These are phyloP conservation scores for Stenodema calcarata DNA, from an alignment of 2,888 invertebrate species.

Conservation along the genomic window DNA sequence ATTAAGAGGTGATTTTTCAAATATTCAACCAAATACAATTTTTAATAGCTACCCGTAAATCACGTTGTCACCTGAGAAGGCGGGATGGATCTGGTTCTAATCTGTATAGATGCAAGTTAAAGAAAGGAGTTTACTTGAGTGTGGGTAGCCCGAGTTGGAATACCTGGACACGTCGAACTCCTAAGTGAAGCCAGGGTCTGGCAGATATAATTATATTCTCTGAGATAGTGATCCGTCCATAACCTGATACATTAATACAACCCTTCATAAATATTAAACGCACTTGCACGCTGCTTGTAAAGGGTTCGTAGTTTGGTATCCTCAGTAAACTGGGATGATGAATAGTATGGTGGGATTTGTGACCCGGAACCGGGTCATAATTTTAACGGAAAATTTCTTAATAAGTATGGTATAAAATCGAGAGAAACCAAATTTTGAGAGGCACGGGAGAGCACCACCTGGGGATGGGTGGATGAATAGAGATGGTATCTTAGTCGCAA, in stretches of 20 bases:
- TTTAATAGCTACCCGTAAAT: background rate
- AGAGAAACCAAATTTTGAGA: too few relatives aligned
- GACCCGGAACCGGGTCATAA: background rate
- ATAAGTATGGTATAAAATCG: too few relatives aligned
- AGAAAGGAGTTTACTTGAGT: slow-evolving; percentile 1
- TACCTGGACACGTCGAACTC: background rate
- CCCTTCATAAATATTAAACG: slow-evolving; percentile 26
- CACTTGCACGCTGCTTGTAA: background rate
- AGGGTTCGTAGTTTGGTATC: background rate
- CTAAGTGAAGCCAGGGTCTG: background rate
- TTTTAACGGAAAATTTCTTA: too few relatives aligned
- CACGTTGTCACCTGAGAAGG: slow-evolving; percentile 8
- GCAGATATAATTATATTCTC: slow-evolving; percentile 23
- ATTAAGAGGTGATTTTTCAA: too few relatives aligned
- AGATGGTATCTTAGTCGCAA: too few relatives aligned
- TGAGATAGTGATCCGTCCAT: slow-evolving; percentile 21
- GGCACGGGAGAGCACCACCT: too few relatives aligned
- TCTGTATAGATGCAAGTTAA: slow-evolving; percentile 21
- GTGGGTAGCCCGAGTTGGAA: background rate
- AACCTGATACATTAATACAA: slow-evolving; percentile 10
- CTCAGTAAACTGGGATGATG: background rate
- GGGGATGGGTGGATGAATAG: too few relatives aligned
- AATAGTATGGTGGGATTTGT: background rate
- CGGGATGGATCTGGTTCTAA: slow-evolving; percentile 29
- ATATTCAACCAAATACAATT: too few relatives aligned